Percentiles rank a stretch among this genome's conserved stretches.
phyloP scores from a whole-genome alignment of 2,888 invertebrate species.

The Temnothorax rugatulus region DNA sequence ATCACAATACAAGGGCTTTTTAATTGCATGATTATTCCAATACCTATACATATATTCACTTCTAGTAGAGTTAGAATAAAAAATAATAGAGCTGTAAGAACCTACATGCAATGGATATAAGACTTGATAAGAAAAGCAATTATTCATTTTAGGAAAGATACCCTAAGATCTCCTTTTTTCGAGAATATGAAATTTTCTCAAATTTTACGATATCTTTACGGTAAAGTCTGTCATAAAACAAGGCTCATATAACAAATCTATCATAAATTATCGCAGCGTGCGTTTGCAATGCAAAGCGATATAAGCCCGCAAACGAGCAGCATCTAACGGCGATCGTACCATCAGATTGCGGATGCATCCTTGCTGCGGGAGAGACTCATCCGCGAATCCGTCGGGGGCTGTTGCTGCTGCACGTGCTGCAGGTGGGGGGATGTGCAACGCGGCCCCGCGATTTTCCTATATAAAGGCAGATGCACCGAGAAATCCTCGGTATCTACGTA shows the following conservation, averaged over 20 bases:
- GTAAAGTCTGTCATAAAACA: neutral
- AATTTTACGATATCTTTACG: neutral
- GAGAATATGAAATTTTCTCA: neutral
- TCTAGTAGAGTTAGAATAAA: neutral
- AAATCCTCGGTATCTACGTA: constrained; percentile 81
- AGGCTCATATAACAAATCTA: neutral
- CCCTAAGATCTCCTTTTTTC: neutral
- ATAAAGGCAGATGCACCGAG: constrained; percentile 83
- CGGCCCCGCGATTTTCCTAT: constrained; percentile 82
- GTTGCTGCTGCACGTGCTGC: constrained; percentile 47
- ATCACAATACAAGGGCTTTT: neutral
- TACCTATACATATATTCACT: neutral
- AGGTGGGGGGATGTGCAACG: constrained; percentile 77
- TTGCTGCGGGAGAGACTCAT: constrained; percentile 67
- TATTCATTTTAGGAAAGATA: neutral
- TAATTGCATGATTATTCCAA: neutral
- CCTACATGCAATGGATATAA: neutral
- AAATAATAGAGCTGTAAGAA: neutral
- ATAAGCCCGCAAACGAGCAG: neutral
- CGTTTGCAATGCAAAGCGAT: neutral
- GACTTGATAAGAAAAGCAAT: neutral
- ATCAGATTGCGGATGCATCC: constrained; percentile 66
- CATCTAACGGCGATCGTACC: constrained; percentile 43
- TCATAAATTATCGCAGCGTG: neutral
- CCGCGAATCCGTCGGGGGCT: constrained; percentile 64